These are phyloP conservation scores for Hippolais icterina DNA, from an alignment of 2,113 vertebrate species.

Conservation along the genomic window DNA sequence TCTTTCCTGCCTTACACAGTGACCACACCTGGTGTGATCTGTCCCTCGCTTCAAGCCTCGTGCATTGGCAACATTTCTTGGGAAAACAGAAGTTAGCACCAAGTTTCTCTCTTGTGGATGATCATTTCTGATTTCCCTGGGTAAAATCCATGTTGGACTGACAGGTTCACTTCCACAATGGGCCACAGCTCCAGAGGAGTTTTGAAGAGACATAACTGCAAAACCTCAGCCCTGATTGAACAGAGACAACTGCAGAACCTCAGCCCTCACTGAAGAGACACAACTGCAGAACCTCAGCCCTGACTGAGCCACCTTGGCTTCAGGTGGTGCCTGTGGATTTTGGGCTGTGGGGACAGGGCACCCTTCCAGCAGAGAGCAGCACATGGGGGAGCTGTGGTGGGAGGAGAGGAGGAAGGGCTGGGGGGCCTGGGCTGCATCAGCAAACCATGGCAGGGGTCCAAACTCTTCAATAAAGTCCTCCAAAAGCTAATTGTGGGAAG, in stretches of 20 bases:
- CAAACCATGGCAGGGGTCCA: background rate
- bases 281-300: too few relatives aligned
- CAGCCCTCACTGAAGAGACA: background rate
- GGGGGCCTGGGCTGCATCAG: background rate
- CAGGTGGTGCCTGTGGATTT: background rate
- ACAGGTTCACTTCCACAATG: background rate
- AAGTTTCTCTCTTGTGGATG: background rate
- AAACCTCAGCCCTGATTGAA: background rate
- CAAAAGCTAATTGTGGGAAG: background rate
- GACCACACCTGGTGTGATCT: background rate
- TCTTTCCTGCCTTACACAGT: background rate
- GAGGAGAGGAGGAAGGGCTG: background rate
- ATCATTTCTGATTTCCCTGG: background rate
- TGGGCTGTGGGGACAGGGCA: background rate
- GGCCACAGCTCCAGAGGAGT: background rate
- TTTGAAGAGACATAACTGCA: background rate
- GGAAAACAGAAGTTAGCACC: background rate
- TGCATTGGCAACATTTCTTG: background rate
- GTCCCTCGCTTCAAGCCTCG: rapidly evolving
- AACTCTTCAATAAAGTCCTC: background rate
- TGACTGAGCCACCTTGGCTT: background rate
- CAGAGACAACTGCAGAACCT: too few relatives aligned
- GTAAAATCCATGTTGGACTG: too few relatives aligned
- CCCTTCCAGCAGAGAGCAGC: background rate
- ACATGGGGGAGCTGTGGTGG: rapidly evolving